A percentile compares a stretch with the other conserved stretches of the same genome.
Conservation (phyloP, 2,888 invertebrate species). For the Ectemnius continuus region DNA sequence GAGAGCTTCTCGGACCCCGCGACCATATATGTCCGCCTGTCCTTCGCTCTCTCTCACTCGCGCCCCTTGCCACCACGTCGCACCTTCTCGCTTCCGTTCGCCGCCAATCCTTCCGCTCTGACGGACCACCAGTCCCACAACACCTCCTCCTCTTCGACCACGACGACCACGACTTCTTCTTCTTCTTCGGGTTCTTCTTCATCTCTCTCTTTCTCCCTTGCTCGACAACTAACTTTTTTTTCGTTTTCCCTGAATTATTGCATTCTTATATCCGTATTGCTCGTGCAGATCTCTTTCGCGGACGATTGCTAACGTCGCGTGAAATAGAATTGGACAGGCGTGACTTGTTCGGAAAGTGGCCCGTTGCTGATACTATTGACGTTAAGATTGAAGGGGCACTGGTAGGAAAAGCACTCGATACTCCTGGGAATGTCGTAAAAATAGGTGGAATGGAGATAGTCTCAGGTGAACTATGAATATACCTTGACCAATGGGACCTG, state of each 20-base stretch:
- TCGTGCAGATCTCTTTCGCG: too few relatives aligned
- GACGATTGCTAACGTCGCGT: too few relatives aligned
- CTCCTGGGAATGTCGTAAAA: too few relatives aligned
- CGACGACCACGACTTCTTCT: too few relatives aligned
- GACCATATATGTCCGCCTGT: constrained; percentile 77
- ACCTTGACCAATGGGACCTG: not conserved
- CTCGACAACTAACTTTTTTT: not conserved
- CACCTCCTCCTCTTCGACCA: not conserved
- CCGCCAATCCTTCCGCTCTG: constrained; percentile 11
- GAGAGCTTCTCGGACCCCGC: constrained; percentile 75
- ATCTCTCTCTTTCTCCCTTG: not conserved
- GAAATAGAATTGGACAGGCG: too few relatives aligned
- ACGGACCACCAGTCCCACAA: not conserved
- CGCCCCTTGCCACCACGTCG: constrained; percentile 56
- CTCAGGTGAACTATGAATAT: not conserved
- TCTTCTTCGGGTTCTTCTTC: too few relatives aligned
- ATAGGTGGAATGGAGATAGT: too few relatives aligned
- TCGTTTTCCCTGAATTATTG: not conserved
- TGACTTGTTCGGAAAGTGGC: too few relatives aligned
- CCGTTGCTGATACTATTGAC: too few relatives aligned
- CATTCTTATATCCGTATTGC: not conserved
- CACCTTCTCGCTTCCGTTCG: constrained; percentile 46
- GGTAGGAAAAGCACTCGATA: too few relatives aligned
- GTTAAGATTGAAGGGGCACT: too few relatives aligned
- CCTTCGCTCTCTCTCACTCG: constrained; percentile 68